Evolutionary conservation across 2,888 invertebrate genomes (phyloP).

Genomic region (Drosophila pseudotakahashii): DNA sequence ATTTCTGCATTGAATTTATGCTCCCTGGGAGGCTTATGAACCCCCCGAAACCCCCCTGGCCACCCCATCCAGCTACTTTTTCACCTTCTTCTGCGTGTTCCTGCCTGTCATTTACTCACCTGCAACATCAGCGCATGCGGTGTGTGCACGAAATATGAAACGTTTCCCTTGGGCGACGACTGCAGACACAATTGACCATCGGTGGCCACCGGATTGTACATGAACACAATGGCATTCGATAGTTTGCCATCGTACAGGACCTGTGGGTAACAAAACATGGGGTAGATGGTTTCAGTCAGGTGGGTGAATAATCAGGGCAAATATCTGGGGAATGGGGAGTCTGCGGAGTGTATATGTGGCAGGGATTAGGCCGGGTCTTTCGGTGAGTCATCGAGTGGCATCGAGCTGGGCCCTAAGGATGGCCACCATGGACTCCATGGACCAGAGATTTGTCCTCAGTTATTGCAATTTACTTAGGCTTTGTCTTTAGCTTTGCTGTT

Average conservation of each 20-base stretch:
- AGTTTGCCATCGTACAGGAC: constrained; percentile 99
- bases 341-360: constrained; percentile 3
- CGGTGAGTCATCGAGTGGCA: constrained; percentile 58
- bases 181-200: constrained; percentile 99
- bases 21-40: constrained; percentile 10
- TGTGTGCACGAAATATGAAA: constrained; percentile 99
- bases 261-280: constrained; percentile 85
- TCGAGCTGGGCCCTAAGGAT: constrained; percentile 11
- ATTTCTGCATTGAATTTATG: constrained; percentile 73
- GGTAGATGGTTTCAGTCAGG: background rate
- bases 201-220: constrained; percentile 99
- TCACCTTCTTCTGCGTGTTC: background rate
- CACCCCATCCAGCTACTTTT: too few species aligned
- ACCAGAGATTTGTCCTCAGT: background rate
- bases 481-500: constrained; percentile 34
- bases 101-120: constrained; percentile 86
- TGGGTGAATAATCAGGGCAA: background rate
- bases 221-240: constrained; percentile 98
- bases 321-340: constrained; percentile 1
- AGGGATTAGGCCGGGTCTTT: constrained; percentile 53
- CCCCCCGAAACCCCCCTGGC: too few species aligned
- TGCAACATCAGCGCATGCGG: constrained; percentile 99
- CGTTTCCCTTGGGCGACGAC: constrained; percentile 98
- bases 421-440: background rate
- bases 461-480: constrained; percentile 16